Conservation (phyloP, 2,113 vertebrate genomes). For the Bambusicola thoracicus region DNA sequence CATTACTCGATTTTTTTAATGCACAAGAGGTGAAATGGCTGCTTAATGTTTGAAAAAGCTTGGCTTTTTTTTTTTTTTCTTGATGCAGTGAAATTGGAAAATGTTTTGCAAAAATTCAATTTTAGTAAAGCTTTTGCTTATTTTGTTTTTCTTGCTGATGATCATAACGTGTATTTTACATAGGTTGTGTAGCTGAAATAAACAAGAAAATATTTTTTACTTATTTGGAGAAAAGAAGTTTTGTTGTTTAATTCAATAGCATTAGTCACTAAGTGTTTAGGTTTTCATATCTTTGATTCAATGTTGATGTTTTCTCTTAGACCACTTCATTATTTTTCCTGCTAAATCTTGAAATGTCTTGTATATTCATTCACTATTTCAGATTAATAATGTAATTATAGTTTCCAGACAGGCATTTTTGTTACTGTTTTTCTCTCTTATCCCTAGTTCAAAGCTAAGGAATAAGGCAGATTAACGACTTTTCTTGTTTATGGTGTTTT, state of each 20-base stretch:
- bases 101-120: not conserved
- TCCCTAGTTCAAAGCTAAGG: not conserved
- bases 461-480: not conserved
- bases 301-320: not conserved
- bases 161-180: not conserved
- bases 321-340: not conserved
- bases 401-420: not conserved
- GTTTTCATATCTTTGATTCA: not conserved
- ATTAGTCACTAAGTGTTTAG: not conserved
- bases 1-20: not conserved
- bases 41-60: not conserved
- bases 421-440: not conserved
- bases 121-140: not conserved
- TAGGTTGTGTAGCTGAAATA: not conserved
- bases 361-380: not conserved
- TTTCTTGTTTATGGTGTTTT: not conserved
- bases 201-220: not conserved
- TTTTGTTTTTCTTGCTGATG: not conserved
- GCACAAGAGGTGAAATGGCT: not conserved
- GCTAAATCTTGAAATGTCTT: not conserved
- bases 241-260: not conserved
- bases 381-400: not conserved
- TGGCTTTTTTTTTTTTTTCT: not conserved
- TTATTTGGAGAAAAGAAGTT: not conserved
- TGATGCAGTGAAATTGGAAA: not conserved